Evolutionary conservation across 2,797 vertebrate species (phyloP), one percentile per base, ranked within the genome.

Genomic region (Helicolenus hilgendorfi): DNA sequence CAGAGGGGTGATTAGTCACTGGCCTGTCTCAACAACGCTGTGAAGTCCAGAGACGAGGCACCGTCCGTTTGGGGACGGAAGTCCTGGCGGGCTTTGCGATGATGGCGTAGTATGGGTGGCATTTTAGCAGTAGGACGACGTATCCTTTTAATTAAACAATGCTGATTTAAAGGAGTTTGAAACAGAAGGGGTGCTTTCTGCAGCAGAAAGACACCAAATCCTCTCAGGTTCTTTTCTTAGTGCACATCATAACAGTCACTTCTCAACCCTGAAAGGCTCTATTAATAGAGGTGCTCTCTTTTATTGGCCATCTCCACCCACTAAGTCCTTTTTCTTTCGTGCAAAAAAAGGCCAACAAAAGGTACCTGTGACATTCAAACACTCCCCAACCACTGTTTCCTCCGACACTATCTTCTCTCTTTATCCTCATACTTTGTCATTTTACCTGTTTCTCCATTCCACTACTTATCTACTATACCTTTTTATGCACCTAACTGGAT

Each of bases 201-300:
- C 65, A 58, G 68, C 65, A 56, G 29, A 77, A 79, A 88, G 65
- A 69, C 33, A 58, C 41, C 11, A 14, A 89, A 72, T 85, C 60
- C 35, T 65, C 67, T 62, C 11, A 71, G 68, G 14, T 58, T 87
- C 84, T 92, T 86, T 91, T 87, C 75, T 90, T 89, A 70, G 75
- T 77, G 83, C 84, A 73, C 87, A 74, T 91, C 81, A 82, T 72
- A 83, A 72, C 79, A 72, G 56, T 90, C 45, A 59, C 84, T 65
- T 64, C 86, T 91, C 77, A 71, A 64, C 82, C 88, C 76, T 93
- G 89, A 95, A 92, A 95, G 91, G 75, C 65, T 92, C 95, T 96
- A 96, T 96, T 94, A 94, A 94, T 97, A 97, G 96, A 91, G 72
- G 70, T 77, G 77, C 93, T 86, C 81, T 84, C 81, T 83, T 88